Evolutionary conservation across 2,888 invertebrate species (phyloP), one percentile per base, ranked within the genome.

Genomic region (Belgica antarctica): DNA sequence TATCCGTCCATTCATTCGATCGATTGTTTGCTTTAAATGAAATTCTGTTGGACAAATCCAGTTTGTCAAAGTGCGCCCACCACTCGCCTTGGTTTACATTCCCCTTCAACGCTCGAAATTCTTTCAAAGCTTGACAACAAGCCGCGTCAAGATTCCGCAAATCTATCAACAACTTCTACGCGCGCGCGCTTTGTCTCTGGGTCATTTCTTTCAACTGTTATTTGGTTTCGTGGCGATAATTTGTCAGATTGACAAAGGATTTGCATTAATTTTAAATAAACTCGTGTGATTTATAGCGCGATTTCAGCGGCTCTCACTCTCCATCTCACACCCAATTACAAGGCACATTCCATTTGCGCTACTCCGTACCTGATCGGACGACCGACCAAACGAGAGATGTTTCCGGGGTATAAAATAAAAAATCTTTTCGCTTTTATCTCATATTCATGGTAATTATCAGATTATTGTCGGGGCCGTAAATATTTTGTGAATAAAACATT

Each of bases 211-310:
- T 59, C 59, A 27, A 59, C 59, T 12, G 8, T 59, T 59, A 24
- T 59, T 59, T 15, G 24, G 52, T 10, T 59, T 17, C 27, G 59
- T 59, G 25, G 25, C 25, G 47, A 65, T 65, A 65, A 65, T 65
- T 65, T 65, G 65, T 47, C 65, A 65, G 65, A 65, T 65, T 19
- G 17, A n/a, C 25, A 24, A 65, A 15, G n/a, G 65, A 65, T 65
- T 65, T 65, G 65, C 65, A 65, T 65, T 47, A 65, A 24, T 62
- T 62, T 17, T 31, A n/a, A 31, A 62, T 62, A 36, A 62, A 59
- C 8, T 59, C 27, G 59, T 15, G 59, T 25, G 59, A 59, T 25
- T 59, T 59, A 59, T 59, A 25, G 27, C 52, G 19, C 59, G 59
- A 19, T 59, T 59, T 27, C 27, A 59, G 7, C 52, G 22, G 22